Conservation (phyloP, 2,797 vertebrate species). For the Podarcis siculus region DNA sequence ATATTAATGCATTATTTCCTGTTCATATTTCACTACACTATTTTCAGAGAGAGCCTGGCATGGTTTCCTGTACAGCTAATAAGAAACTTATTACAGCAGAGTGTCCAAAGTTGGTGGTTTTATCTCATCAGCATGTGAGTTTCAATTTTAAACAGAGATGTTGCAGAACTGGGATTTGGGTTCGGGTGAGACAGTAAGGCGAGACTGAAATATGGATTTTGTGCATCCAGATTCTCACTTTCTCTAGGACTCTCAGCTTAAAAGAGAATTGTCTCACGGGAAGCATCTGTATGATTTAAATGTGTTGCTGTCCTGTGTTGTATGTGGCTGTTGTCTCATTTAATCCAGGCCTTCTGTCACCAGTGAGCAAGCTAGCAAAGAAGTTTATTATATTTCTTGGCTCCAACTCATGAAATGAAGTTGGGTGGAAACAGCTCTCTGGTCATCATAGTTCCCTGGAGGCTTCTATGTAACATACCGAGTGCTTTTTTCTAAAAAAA, state of each 20-base stretch:
- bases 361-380: too few species aligned
- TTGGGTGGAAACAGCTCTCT: neutral
- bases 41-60: slow-evolving; percentile 40
- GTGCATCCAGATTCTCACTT: neutral
- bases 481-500: too few species aligned
- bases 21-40: slow-evolving; percentile 27
- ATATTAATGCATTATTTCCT: slow-evolving; percentile 53
- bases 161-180: neutral
- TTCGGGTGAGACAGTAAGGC: neutral
- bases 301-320: too few species aligned
- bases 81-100: neutral
- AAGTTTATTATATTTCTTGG: too few species aligned
- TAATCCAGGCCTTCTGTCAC: too few species aligned
- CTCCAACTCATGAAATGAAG: neutral
- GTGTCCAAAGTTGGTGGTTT: neutral
- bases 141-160: too few species aligned
- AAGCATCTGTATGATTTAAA: too few species aligned
- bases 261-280: too few species aligned
- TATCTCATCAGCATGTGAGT: too few species aligned
- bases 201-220: neutral
- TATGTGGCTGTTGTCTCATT: too few species aligned
- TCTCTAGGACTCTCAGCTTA: neutral
- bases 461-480: too few species aligned
- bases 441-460: neutral
- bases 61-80: slow-evolving; percentile 27